Conservation (phyloP, 2,113 vertebrate species). For the Cichladusa arquata region DNA sequence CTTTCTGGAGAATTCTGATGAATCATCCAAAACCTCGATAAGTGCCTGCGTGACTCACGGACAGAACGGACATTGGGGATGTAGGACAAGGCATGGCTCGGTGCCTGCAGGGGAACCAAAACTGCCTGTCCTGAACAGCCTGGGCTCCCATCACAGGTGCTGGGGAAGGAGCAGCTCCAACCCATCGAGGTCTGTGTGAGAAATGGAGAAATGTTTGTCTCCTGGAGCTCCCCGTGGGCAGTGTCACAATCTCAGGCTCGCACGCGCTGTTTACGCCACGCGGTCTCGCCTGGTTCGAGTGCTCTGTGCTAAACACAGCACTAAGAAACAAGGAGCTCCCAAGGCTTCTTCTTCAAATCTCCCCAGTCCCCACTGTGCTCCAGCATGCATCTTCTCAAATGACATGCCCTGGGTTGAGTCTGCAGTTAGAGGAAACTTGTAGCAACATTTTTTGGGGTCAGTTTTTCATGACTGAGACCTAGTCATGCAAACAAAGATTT, state of each 20-base stretch:
- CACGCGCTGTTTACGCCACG: not conserved
- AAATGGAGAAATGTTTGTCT: not conserved
- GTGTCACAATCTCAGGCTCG: not conserved
- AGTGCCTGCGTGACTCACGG: not conserved
- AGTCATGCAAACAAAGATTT: constrained; percentile 62
- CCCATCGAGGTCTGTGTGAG: not conserved
- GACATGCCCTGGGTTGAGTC: not conserved
- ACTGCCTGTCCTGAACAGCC: not conserved
- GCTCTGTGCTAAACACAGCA: not conserved
- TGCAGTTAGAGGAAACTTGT: not conserved
- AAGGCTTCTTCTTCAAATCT: not conserved
- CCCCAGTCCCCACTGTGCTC: not conserved
- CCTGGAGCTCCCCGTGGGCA: not conserved
- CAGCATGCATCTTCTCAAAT: not conserved
- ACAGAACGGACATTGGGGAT: not conserved
- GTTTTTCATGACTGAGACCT: constrained; percentile 58
- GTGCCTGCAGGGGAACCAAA: not conserved
- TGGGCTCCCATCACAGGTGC: rapidly evolving
- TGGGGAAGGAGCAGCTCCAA: not conserved
- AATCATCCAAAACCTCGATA: not conserved
- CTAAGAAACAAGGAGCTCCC: not conserved
- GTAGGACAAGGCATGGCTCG: rapidly evolving
- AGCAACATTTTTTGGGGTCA: constrained; percentile 29
- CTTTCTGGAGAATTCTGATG: not conserved
- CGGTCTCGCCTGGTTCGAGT: rapidly evolving